Base-by-base conservation (phyloP, 2,797 vertebrate species). In the Lepidocolaptes lacrymiger region DNA sequence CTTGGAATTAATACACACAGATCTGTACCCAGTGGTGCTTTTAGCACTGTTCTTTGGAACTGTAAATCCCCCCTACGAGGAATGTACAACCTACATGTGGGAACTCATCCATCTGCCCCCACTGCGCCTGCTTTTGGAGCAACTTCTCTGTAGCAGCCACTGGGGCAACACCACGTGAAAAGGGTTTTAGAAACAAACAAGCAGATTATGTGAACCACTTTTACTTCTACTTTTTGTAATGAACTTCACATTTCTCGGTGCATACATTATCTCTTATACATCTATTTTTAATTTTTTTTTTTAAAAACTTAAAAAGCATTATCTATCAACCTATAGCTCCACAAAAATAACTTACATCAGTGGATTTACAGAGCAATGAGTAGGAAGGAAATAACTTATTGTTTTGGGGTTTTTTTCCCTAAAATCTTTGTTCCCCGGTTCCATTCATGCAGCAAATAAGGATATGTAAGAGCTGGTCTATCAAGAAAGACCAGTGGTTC, bases 21-120 rank as follows among this genome's bases (percentile, higher is more conserved):
- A 85, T 95, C 91, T 90, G 85, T 81, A 91, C 64, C 48, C 83
- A 89, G 83, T 43, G 67, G 82, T 83, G 83, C 36, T 91, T 93
- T 93, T 91, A 91, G 73, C 64, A 43, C 30, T n/a, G 61, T 7
- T 83, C 76, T 97, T 93, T 81, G 66, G 72, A 90, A 39, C 43
- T 67, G 39, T 19, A 91, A 94, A 91, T 82, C 75, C 84, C 88
- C 62, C 58, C 30, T 24, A 15, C 1, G 37, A 85, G 78, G 36
- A 85, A 79, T 61, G 58, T 76, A 55, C 67, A 82, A 21, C 68
- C 55, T 51, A 9, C 73, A 71, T 6, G 27, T 74, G 83, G 74
- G 89, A 86, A 59, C 80, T 88, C 94, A 85, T 85, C 88, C 4
- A 0, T 67, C 76, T 71, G 73, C 36, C 41, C 55, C 74, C 64